Conservation (phyloP, 2,797 vertebrate species). For the Leuciscus waleckii region DNA sequence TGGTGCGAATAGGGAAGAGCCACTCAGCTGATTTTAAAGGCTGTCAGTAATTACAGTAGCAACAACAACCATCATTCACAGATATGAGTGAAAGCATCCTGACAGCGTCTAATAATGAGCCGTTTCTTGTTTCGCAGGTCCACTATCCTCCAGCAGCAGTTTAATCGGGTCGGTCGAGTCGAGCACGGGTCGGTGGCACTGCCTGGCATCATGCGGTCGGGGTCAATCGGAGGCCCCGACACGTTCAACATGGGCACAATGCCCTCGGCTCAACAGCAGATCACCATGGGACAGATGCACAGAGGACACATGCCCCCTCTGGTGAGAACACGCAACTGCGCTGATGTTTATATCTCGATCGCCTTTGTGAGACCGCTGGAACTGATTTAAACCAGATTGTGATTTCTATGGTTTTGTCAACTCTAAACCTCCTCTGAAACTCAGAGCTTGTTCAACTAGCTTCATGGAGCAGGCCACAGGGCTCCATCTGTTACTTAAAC, state of each 20-base stretch:
- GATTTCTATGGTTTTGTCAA: not conserved
- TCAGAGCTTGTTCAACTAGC: too few relatives aligned
- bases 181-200: slow-evolving; percentile 94
- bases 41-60: slow-evolving; percentile 28
- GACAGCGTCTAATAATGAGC: slow-evolving; percentile 3
- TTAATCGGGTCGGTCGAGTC: slow-evolving; percentile 91
- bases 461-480: too few relatives aligned
- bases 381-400: not conserved
- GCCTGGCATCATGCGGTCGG: slow-evolving; percentile 94
- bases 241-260: slow-evolving; percentile 93
- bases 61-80: slow-evolving; percentile 23
- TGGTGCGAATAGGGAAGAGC: slow-evolving; percentile 28
- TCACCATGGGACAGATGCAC: slow-evolving; percentile 96
- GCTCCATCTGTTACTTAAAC: slow-evolving; percentile 19
- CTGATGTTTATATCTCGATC: not conserved
- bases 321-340: slow-evolving; percentile 77
- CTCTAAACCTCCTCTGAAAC: too few relatives aligned
- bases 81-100: not conserved
- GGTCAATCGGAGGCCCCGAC: slow-evolving; percentile 91
- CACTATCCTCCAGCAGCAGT: slow-evolving; percentile 97
- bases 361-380: not conserved
- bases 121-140: slow-evolving; percentile 75
- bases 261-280: slow-evolving; percentile 95
- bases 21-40: slow-evolving; percentile 41
- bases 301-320: slow-evolving; percentile 96